Base-by-base conservation (phyloP, 2,113 vertebrate species). In the Lagopus muta region DNA sequence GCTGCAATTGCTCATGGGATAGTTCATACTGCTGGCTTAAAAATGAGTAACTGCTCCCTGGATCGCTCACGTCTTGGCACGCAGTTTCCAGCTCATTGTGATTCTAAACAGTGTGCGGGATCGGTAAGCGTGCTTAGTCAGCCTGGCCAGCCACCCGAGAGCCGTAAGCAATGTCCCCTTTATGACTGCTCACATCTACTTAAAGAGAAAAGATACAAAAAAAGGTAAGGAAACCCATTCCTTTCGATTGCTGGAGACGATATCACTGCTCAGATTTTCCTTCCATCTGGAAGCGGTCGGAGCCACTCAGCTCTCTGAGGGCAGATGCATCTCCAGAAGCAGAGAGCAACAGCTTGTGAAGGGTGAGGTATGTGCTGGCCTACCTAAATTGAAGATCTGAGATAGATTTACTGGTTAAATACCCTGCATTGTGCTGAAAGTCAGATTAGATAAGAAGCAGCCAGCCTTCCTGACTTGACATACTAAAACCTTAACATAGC, bases 141-240 rank as follows among this genome's bases (percentile, higher is more conserved):
- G 96, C 88, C 94, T 52, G 57, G 88, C 47, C 89, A 89, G 94
- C 85, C 95, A 96, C 96, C 89, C 91, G 86, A 94, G 90, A 86
- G 88, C 77, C 86, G 25, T 88, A 64, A 91, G 69, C 82, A 78
- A 88, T 45, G 80, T 91, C 73, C 48, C 88, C 66, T 95, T 84
- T 86, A 92, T 42, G 73, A 81, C 58, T 92, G 85, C 82, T 93
- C 87, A 77, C 67, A 92, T 89, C 87, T 77, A 30, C 82, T 74
- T 81, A 81, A 90, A 92, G 47, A 74, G 69, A 75, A 86, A 89
- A 80, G 45, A 83, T 42, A 30, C 4, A 45, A 50, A 50, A 71
- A 58, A 67, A 28, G 40, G 27, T 2, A 60, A 81, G 48, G 62
- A 90, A 90, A 43, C n/a, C 52, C 58, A 82, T 94, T 94, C 67